Evolutionary conservation across 2,888 invertebrate species (phyloP), one percentile per base, ranked within the genome.

Genomic region (Synanthedon tipuliformis): DNA sequence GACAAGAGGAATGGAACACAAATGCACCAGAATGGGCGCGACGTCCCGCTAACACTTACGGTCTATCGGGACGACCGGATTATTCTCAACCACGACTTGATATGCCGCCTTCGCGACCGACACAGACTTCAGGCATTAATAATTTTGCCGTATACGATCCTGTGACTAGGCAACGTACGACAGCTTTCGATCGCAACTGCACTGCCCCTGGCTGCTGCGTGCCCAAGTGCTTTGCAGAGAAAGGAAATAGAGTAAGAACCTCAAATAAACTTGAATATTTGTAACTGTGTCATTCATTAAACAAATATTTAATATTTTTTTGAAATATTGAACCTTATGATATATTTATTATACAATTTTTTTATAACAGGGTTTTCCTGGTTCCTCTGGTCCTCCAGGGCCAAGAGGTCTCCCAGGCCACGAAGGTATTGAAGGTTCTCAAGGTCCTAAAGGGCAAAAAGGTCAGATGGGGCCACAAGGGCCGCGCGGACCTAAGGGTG

Each of bases 141-240:
- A 79, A 78, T 62, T 82, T 71, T 58, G 76, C 77, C 15, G 66
- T 78, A 0, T 84, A 80, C 57, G 82, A 87, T 56, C 83, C 81
- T 7, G 64, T 68, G 12, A 85, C 85, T 2, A 73, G 66, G 69
- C 87, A 64, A 80, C 89, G 64, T 55, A 72, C 78, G 1, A 69
- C 75, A n/a, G 68, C 71, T 34, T 60, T 71, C 16, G 81, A 83
- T n/a, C 88, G 88, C 50, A 92, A 92, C 65, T 93, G 92, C 63
- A 90, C 89, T 1, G 91, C 89, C 11, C 88, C 90, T 0, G 92
- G 90, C 54, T 91, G 92, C 64, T 95, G 95, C 68, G 90, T 91
- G 48, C 95, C 95, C 0, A 95, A 95, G 88, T 96, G 96, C 78
- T 93, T 94, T 60, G 95, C 96, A 1, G 95, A 95, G 78, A 96